These are phyloP conservation scores for Lycocorax pyrrhopterus DNA, from an alignment of 2,113 vertebrate genomes.

Conservation along the genomic window DNA sequence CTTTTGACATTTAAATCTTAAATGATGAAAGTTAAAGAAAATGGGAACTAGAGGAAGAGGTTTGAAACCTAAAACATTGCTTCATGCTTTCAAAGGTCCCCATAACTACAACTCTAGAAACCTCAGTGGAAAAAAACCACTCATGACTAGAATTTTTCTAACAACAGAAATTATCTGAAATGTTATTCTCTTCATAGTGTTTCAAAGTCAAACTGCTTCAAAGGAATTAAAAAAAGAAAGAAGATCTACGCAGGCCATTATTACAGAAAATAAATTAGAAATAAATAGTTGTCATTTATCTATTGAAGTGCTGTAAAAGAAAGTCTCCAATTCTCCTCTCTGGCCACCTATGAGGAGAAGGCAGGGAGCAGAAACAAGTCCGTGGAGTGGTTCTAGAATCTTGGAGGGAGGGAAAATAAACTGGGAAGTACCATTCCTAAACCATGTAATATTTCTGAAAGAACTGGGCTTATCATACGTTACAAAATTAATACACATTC, in stretches of 20 bases:
- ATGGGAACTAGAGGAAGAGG: background rate
- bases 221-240: background rate
- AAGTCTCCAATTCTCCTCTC: background rate
- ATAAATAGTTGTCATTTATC: background rate
- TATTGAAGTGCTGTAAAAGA: background rate
- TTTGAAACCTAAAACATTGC: background rate
- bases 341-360: background rate
- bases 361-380: background rate
- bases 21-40: slow-evolving; percentile 4
- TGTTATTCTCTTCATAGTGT: background rate
- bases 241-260: background rate
- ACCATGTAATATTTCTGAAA: background rate
- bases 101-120: background rate
- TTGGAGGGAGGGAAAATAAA: background rate
- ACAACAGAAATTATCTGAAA: background rate
- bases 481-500: background rate
- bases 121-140: background rate
- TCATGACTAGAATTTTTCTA: background rate
- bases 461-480: background rate
- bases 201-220: background rate
- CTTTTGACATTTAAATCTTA: slow-evolving; percentile 27
- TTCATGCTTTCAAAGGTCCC: background rate
- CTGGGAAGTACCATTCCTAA: background rate
- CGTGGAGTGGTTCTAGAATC: background rate
- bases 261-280: background rate